A percentile compares a stretch with the other conserved stretches of the same genome.
These are phyloP conservation scores for Andrena flavipes DNA, from an alignment of 2,888 invertebrate species.

Conservation along the genomic window DNA sequence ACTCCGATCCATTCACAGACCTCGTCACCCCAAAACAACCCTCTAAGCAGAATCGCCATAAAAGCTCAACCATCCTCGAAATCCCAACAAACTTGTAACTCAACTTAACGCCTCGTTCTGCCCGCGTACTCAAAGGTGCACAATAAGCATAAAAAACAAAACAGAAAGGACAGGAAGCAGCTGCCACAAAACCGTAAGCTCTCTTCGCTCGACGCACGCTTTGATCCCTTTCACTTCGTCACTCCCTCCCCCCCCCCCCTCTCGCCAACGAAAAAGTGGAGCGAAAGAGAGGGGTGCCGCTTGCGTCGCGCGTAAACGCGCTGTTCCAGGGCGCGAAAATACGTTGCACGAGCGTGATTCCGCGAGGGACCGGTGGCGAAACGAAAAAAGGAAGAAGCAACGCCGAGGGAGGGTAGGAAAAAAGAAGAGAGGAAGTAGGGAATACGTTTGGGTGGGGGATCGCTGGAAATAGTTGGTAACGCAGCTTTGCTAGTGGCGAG, in stretches of 20 bases:
- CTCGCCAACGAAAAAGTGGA: not conserved
- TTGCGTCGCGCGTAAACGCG: conserved; percentile 1
- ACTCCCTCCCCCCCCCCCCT: too few relatives aligned
- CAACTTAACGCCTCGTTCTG: too few relatives aligned
- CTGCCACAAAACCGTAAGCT: conserved; percentile 8
- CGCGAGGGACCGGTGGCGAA: not conserved
- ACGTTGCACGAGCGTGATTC: not conserved
- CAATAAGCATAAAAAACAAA: not conserved
- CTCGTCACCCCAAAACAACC: too few relatives aligned
- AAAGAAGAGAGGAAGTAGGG: not conserved
- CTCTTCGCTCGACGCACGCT: not conserved
- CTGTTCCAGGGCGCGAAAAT: conserved; percentile 11
- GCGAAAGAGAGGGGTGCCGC: not conserved
- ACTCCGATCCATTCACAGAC: too few relatives aligned
- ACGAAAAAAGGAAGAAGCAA: not conserved
- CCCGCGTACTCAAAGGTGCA: too few relatives aligned
- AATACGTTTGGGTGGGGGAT: not conserved
- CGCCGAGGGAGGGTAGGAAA: too few relatives aligned
- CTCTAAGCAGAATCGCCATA: too few relatives aligned
- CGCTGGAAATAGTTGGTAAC: conserved; percentile 42
- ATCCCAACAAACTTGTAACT: not conserved
- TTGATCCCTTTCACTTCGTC: not conserved
- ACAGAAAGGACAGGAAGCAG: not conserved
- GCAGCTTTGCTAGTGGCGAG: conserved; percentile 25
- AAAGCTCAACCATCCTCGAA: not conserved